Percentiles rank a stretch among this genome's conserved stretches.
phyloP scores from a whole-genome alignment of 2,113 vertebrate genomes.

The Lota lota region DNA sequence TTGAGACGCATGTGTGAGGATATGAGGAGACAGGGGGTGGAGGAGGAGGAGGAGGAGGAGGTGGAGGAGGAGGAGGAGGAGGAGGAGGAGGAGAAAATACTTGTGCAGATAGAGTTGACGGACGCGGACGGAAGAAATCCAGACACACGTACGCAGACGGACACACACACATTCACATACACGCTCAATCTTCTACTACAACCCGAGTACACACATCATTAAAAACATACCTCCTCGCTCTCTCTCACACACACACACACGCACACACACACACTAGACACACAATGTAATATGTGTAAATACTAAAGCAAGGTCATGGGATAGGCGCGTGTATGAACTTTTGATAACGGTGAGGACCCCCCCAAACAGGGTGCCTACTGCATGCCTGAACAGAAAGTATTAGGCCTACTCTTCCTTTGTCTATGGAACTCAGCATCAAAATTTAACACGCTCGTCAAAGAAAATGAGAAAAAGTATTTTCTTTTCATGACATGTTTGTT shows the following conservation, averaged over 20 bases:
- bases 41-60: too few species aligned
- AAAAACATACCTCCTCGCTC: neutral
- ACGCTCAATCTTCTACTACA: constrained; percentile 27
- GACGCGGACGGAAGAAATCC: constrained; percentile 1
- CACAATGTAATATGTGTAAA: constrained; percentile 79
- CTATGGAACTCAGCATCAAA: constrained; percentile 70
- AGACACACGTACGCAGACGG: constrained; percentile 36
- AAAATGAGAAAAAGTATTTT: constrained; percentile 52
- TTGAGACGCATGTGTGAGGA: constrained; percentile 86
- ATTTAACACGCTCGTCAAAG: constrained; percentile 63
- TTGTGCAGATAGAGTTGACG: too few species aligned
- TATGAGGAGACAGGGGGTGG: constrained; percentile 20
- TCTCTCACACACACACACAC: constrained; percentile 30
- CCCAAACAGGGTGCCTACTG: constrained; percentile 81
- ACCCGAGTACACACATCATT: constrained; percentile 37
- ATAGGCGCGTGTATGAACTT: constrained; percentile 78
- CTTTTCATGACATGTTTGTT: constrained; percentile 24
- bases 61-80: too few species aligned
- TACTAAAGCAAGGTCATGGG: constrained; percentile 70
- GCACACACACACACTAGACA: constrained; percentile 35
- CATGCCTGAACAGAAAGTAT: constrained; percentile 84
- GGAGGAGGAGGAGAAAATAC: too few species aligned
- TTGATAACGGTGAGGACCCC: constrained; percentile 79
- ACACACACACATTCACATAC: constrained; percentile 27
- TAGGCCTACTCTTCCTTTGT: constrained; percentile 73